Evolutionary conservation across 1,140 invertebrate species (phyloP).

Genomic region (Holcopasites calliopsidis): DNA sequence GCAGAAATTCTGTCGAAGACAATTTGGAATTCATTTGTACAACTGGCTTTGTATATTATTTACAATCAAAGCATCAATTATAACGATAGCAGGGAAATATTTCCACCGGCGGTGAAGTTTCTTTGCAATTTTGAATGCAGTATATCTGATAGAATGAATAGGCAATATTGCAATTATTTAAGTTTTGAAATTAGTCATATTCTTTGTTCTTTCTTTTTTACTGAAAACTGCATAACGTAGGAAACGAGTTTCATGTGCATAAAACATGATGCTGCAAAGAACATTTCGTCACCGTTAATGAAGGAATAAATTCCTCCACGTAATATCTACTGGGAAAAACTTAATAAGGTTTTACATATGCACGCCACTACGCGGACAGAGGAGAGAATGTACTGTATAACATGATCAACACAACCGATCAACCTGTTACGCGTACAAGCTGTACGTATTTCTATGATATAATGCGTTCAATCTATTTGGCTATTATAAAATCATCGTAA

Average conservation of each 20-base stretch:
- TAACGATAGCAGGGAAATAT: too few species aligned
- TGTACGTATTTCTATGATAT: conserved; percentile 31
- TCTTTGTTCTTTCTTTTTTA: too few species aligned
- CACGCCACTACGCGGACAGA: background rate
- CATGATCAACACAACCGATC: conserved; percentile 24
- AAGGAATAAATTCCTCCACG: conserved; percentile 18
- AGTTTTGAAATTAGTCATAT: too few species aligned
- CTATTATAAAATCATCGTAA: conserved; percentile 40
- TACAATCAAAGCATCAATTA: background rate
- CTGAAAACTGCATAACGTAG: background rate
- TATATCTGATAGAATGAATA: too few species aligned
- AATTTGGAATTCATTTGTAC: too few species aligned
- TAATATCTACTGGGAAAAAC: conserved; percentile 1
- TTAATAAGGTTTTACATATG: background rate
- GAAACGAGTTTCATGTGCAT: background rate
- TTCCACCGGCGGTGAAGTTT: too few species aligned
- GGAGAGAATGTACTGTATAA: conserved; percentile 24
- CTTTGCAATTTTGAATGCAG: too few species aligned
- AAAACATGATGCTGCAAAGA: background rate
- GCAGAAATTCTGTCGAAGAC: too few species aligned
- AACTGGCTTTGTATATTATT: too few species aligned
- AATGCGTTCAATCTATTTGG: conserved; percentile 35
- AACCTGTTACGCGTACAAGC: conserved; percentile 15
- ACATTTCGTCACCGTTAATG: background rate
- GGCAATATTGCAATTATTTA: background rate